Conservation (phyloP, 2,113 vertebrate genomes). For the Hemiscyllium ocellatum region DNA sequence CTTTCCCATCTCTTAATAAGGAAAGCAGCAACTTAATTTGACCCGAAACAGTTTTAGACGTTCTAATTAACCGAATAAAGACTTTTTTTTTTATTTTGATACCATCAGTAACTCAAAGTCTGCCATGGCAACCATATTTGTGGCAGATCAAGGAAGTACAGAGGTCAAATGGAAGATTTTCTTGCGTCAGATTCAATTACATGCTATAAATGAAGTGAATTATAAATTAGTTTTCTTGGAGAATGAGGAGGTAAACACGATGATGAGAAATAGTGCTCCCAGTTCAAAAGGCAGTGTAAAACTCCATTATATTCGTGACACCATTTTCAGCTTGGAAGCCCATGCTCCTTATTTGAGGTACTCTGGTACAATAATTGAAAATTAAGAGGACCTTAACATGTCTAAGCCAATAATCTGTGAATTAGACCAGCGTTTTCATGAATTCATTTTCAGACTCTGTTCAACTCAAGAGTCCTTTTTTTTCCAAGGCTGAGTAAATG, state of each 20-base stretch:
- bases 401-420: background rate
- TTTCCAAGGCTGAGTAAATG: background rate
- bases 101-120: background rate
- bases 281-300: background rate
- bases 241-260: constrained; percentile 38
- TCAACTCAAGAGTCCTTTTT: background rate
- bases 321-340: background rate
- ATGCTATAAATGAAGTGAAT: constrained; percentile 52
- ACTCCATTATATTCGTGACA: background rate
- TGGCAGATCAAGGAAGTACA: constrained; percentile 47
- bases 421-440: background rate
- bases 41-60: background rate
- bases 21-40: background rate
- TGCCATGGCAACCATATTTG: constrained; percentile 19
- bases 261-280: constrained; percentile 44
- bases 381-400: background rate
- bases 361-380: background rate
- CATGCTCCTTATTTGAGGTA: background rate
- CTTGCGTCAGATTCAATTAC: constrained; percentile 56
- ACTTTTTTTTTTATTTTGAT: background rate
- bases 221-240: constrained; percentile 51
- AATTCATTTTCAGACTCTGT: background rate
- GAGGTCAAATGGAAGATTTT: constrained; percentile 60
- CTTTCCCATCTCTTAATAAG: background rate
- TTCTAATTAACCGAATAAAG: constrained; percentile 4